Conservation (phyloP, 2,888 invertebrate species). For the Oxycera nigricornis region DNA sequence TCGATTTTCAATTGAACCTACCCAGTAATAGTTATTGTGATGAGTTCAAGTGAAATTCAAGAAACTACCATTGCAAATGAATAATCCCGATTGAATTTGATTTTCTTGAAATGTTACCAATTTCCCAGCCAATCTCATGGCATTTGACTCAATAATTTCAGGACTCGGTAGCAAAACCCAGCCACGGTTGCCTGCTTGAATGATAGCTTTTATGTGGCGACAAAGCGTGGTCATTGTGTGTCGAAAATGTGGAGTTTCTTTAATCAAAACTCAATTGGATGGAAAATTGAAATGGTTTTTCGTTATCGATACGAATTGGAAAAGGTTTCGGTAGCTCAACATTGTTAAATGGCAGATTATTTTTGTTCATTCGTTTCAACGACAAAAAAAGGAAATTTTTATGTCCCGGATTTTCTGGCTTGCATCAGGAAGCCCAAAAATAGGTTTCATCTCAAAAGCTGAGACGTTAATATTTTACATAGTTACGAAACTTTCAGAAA, state of each 20-base stretch:
- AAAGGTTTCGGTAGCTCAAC: not conserved
- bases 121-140: not conserved
- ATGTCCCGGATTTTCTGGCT: not conserved
- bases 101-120: not conserved
- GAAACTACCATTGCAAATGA: not conserved
- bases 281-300: constrained; percentile 42
- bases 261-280: constrained; percentile 43
- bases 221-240: not conserved
- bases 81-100: constrained; percentile 6
- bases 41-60: not conserved
- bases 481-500: no score
- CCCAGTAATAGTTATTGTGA: no score
- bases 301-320: not conserved
- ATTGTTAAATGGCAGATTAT: not conserved
- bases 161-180: no score
- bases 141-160: not conserved
- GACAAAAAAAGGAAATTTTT: not conserved
- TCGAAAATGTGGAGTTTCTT: constrained; percentile 3
- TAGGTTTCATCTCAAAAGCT: no score
- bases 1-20: no score
- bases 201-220: no score
- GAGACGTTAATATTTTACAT: no score
- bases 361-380: not conserved
- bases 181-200: no score
- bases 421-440: not conserved